Base-by-base conservation (phyloP, 2,113 vertebrate species). In the Isichthys henryi region DNA sequence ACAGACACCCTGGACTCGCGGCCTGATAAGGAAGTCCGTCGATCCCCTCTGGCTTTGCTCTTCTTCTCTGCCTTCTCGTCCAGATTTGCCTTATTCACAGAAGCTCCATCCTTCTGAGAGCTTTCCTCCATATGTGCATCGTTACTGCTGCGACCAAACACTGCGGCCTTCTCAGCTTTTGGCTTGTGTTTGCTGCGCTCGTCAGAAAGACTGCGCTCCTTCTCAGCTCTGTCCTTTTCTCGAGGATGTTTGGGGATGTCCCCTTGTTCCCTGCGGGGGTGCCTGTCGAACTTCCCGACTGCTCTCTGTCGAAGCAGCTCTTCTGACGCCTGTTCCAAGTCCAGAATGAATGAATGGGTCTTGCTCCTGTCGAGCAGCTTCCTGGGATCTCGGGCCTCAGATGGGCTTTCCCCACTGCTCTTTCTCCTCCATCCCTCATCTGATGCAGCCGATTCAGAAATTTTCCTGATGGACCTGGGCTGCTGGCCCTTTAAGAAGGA, bases 1-100 rank as follows among this genome's bases (percentile, higher is more conserved):
- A 92, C 39, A 46, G 90, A 94, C 89, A 93, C 93, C 43, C 93
- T 94, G 23, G 93, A 95, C 87, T 99, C 98, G 94, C 94, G 97
- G 87, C 94, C 92, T 6, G 93, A 92, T 80, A 93, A 90, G 0
- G 95, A 93, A 48, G 93, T 70, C 93, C 97, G 99, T 93, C 95
- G 96, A 85, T 99, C 98, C 82, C 91, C 96, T 94, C 96, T 96
- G 43, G 96, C 94, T 91, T 97, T 99, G n/a, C 91, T 94, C 92
- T 97, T 99, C 88, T 96, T 96, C 92, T 99, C 98, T 9, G 92
- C 88, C 94, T 96, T 97, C 27, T 99, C 98, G 86, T 98, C 98
- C 50, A 93, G 94, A 0, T 94, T 92, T 52, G 90, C 88, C 90
- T 96, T 98, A 19, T 90, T 9, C 15, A 90, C 94, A 35, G 95